phyloP scores from a whole-genome alignment of 92 coral and sea anemone species.

The Heteractis magnifica region DNA sequence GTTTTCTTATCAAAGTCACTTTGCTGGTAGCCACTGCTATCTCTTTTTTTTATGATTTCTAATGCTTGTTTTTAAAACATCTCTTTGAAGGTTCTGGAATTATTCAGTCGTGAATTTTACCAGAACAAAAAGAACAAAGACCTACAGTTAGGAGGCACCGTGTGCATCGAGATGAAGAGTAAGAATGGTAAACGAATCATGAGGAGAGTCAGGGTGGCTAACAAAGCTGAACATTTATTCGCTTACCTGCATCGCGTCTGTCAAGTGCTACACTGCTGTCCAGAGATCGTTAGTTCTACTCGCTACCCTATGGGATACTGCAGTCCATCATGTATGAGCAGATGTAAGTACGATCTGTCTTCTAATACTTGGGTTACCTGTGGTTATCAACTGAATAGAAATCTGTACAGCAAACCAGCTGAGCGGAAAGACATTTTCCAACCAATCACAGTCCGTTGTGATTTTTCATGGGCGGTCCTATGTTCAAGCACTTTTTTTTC shows the following conservation, averaged over 20 bases:
- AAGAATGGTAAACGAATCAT: conserved; percentile 95
- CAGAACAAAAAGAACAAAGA: conserved; percentile 98
- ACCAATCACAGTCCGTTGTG: too few relatives aligned
- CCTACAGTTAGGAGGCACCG: conserved; percentile 94
- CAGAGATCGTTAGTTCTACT: conserved; percentile 75
- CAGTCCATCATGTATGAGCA: conserved; percentile 61
- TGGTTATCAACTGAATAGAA: too few relatives aligned
- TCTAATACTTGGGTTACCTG: background rate
- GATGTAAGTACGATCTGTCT: conserved; percentile 49
- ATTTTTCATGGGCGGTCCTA: too few relatives aligned
- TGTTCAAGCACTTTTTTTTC: too few relatives aligned
- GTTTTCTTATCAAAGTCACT: background rate
- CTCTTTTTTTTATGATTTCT: background rate
- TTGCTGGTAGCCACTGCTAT: background rate
- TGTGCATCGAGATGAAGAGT: conserved; percentile 96
- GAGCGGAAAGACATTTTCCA: too few relatives aligned
- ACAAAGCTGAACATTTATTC: conserved; percentile 85
- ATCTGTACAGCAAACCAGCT: background rate
- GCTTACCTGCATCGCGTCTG: conserved; percentile 92
- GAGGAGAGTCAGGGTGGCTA: conserved; percentile 93
- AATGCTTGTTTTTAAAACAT: background rate
- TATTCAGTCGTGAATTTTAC: conserved; percentile 95
- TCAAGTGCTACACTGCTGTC: conserved; percentile 90
- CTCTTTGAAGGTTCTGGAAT: conserved; percentile 67
- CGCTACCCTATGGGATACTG: conserved; percentile 87